Evolutionary conservation across 2,797 vertebrate species (phyloP).

Genomic region (Sciurus carolinensis): DNA sequence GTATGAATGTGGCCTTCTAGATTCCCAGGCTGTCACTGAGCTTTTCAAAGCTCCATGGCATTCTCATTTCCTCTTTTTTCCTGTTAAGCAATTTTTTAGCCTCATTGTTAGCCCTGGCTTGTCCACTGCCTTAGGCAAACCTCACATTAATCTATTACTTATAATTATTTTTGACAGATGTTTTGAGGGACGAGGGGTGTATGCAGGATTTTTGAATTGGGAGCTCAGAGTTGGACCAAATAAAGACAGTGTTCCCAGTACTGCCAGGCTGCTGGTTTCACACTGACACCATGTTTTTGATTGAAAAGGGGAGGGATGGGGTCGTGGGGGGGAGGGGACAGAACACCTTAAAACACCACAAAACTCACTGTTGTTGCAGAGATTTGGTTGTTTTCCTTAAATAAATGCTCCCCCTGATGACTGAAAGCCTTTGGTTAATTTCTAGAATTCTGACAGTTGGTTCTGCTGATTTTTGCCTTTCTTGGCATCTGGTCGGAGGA

Average conservation of each 20-base stretch:
- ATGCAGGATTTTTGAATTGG: neutral
- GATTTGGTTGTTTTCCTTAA: slow-evolving; percentile 40
- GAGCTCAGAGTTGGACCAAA: neutral
- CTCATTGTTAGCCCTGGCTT: neutral
- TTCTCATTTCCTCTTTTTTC: neutral
- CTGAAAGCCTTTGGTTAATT: slow-evolving; percentile 22
- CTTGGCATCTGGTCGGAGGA: neutral
- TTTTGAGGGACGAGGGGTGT: neutral
- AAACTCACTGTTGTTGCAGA: neutral
- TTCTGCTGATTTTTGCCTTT: slow-evolving; percentile 2
- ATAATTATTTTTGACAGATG: slow-evolving; percentile 58
- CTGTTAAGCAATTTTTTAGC: neutral
- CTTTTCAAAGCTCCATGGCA: slow-evolving; percentile 10
- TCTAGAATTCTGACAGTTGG: slow-evolving; percentile 16
- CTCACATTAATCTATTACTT: neutral
- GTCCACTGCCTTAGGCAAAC: neutral
- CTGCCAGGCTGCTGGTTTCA: neutral
- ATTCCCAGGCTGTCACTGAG: neutral
- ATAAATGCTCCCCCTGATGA: neutral
- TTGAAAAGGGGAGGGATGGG: neutral
- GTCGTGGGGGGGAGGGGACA: neutral
- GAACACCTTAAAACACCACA: neutral
- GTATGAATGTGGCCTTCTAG: neutral
- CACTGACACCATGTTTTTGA: neutral
- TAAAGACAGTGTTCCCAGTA: neutral